phyloP scores from a whole-genome alignment of 2,888 invertebrate genomes.

The Clistopyga incitator region DNA sequence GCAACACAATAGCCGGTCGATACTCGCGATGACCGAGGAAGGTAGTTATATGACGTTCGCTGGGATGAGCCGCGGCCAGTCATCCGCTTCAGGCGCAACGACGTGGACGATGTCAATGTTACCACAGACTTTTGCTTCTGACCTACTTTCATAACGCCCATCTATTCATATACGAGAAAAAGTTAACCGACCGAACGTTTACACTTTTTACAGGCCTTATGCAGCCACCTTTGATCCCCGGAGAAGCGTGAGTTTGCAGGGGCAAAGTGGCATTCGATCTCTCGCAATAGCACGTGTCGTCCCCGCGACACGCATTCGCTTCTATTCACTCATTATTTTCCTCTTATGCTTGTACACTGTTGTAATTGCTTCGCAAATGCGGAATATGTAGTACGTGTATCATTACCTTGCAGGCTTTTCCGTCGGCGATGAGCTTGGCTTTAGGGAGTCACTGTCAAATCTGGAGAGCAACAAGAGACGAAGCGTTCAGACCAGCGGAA shows the following conservation, averaged over 20 bases:
- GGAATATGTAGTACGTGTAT: conserved; percentile 1
- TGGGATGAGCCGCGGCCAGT: background rate
- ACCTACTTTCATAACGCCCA: conserved; percentile 57
- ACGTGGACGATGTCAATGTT: conserved; percentile 36
- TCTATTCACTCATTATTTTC: conserved; percentile 12
- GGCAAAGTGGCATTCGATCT: background rate
- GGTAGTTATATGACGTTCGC: background rate
- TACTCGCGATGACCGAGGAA: background rate
- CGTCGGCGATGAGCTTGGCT: conserved; percentile 94
- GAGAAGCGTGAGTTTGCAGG: conserved; percentile 9
- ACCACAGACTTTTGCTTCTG: conserved; percentile 44
- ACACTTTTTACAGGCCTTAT: conserved; percentile 38
- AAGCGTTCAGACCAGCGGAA: conserved; percentile 84
- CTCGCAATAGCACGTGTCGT: conserved; percentile 24
- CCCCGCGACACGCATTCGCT: conserved; percentile 14
- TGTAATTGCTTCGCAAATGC: background rate
- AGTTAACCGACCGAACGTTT: conserved; percentile 11
- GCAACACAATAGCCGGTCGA: no score
- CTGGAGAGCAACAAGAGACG: conserved; percentile 90
- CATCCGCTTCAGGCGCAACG: background rate
- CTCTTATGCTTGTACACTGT: background rate
- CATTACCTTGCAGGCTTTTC: conserved; percentile 89
- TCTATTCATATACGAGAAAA: conserved; percentile 45
- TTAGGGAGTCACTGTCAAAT: conserved; percentile 93
- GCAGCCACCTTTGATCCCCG: conserved; percentile 44